Conservation (phyloP, 2,797 vertebrate species). For the Gadopsis bispinosus region DNA sequence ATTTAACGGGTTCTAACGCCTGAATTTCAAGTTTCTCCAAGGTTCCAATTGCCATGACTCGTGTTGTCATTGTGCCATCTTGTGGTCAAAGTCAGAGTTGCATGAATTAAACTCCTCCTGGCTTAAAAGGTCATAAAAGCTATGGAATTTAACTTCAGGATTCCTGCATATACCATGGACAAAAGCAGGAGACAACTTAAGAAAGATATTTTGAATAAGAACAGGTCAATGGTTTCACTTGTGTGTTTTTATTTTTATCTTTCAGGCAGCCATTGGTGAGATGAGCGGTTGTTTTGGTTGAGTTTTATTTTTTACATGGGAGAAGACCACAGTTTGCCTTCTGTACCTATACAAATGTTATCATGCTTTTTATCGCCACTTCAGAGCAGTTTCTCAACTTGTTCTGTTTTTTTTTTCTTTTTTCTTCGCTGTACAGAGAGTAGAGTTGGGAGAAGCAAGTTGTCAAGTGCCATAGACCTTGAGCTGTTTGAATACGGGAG, state of each 20-base stretch:
- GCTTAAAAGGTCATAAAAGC: no score
- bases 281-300: constrained; percentile 60
- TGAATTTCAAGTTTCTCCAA: no score
- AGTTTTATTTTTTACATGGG: constrained; percentile 80
- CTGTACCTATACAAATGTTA: constrained; percentile 66
- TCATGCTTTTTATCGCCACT: constrained; percentile 79
- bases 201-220: constrained; percentile 30
- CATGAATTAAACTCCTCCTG: no score
- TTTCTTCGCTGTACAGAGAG: constrained; percentile 67
- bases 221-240: constrained; percentile 40
- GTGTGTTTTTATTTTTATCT: constrained; percentile 73
- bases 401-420: not conserved
- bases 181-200: constrained; percentile 69
- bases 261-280: constrained; percentile 82
- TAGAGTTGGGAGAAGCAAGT: constrained; percentile 77
- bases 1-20: no score
- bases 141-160: no score
- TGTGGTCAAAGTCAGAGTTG: no score
- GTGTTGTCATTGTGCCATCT: no score
- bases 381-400: constrained; percentile 34
- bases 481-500: constrained; percentile 88
- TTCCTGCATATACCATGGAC: constrained; percentile 8
- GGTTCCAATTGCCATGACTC: no score
- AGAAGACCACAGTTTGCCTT: constrained; percentile 88
- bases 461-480: constrained; percentile 96